phyloP scores from a whole-genome alignment of 2,113 vertebrate genomes.

The Conger conger region DNA sequence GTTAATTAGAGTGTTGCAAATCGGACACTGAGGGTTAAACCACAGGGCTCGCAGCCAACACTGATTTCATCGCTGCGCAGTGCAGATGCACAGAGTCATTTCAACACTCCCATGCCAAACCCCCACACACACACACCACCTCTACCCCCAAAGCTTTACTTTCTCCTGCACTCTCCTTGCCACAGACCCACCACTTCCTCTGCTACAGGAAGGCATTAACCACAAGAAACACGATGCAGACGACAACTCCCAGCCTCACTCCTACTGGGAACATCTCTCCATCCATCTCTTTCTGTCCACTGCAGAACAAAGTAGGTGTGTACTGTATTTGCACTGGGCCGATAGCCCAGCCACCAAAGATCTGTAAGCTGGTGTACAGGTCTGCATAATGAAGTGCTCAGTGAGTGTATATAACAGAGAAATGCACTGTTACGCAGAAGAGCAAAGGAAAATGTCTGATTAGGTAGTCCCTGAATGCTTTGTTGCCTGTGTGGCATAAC shows the following conservation, averaged over 20 bases:
- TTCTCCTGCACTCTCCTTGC: not conserved
- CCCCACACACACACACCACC: not conserved
- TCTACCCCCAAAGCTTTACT: not conserved
- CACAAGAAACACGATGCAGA: not conserved
- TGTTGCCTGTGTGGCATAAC: constrained; percentile 45
- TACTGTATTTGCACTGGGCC: not conserved
- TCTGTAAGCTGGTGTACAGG: too few relatives aligned
- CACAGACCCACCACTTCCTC: not conserved
- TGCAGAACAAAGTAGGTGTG: not conserved
- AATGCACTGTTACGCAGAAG: not conserved
- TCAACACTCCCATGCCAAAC: constrained; percentile 42
- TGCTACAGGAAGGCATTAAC: not conserved
- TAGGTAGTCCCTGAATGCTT: constrained; percentile 33
- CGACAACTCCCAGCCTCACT: not conserved
- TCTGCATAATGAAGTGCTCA: too few relatives aligned
- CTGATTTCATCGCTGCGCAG: constrained; percentile 49
- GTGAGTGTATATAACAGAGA: too few relatives aligned
- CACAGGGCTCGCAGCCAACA: constrained; percentile 33
- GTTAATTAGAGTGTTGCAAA: constrained; percentile 33
- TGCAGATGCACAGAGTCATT: constrained; percentile 58
- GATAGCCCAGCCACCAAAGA: not conserved
- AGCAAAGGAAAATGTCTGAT: not conserved
- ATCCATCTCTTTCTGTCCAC: not conserved
- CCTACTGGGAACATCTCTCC: not conserved
- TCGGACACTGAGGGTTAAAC: constrained; percentile 41